These are phyloP conservation scores for Drosophila paramelanica DNA, from an alignment of 2,888 invertebrate species.

Conservation along the genomic window DNA sequence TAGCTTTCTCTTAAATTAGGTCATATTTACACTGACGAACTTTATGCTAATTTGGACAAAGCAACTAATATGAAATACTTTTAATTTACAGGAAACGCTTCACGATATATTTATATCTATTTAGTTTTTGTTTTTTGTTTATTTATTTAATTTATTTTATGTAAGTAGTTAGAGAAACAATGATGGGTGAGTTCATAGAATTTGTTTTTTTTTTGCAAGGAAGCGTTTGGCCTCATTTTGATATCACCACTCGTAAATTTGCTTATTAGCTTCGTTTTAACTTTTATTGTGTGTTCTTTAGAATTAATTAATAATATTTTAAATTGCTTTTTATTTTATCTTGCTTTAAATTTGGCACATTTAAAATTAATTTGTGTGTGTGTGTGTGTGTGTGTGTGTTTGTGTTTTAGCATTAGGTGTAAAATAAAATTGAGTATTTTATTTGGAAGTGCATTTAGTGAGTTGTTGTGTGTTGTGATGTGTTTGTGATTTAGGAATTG, in stretches of 20 bases:
- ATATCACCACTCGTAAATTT: conserved; percentile 77
- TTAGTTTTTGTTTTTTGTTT: background rate
- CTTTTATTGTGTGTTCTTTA: conserved; percentile 32
- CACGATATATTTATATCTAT: conserved; percentile 15
- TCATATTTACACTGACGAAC: conserved; percentile 31
- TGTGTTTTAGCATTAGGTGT: conserved; percentile 32
- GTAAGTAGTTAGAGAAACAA: conserved; percentile 18
- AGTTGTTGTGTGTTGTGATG: conserved; percentile 37
- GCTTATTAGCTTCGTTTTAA: conserved; percentile 73
- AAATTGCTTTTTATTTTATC: conserved; percentile 46
- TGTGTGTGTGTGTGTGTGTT: conserved; percentile 31
- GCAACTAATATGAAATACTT: conserved; percentile 62
- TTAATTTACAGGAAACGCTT: conserved; percentile 60
- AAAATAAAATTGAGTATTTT: conserved; percentile 71
- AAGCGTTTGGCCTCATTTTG: conserved; percentile 78
- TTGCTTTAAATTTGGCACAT: conserved; percentile 72
- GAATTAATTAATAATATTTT: conserved; percentile 41
- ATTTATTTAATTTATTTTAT: conserved; percentile 14
- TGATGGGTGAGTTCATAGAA: conserved; percentile 46
- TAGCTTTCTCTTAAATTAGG: conserved; percentile 22
- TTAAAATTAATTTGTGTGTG: conserved; percentile 75
- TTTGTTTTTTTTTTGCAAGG: conserved; percentile 45
- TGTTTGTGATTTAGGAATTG: conserved; percentile 74
- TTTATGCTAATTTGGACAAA: conserved; percentile 55
- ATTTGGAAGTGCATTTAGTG: conserved; percentile 73